Evolutionary conservation across 2,888 invertebrate species (phyloP), one percentile per base, ranked within the genome.

Genomic region (Muscina levida): DNA sequence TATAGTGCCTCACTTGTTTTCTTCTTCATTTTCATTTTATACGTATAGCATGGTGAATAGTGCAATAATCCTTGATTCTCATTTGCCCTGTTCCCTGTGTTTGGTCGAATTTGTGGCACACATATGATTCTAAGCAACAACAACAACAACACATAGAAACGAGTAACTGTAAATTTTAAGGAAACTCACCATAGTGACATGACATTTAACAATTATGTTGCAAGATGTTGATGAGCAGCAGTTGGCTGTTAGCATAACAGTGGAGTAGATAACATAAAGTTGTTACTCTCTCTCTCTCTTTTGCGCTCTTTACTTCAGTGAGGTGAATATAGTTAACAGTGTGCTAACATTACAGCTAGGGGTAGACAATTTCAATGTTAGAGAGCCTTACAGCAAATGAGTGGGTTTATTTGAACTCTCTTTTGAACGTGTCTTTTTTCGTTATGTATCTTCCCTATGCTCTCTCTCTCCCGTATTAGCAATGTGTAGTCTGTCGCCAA

Each of bases 41-140:
- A 24, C n/a, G 56, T 56, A 26, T 26, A 31, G 24, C n/a, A 19
- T 62, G 62, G 39, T 42, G 62, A 37, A 22, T 22, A 11, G 11
- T 17, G n/a, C 13, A 19, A 13, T 62, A 42, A 62, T 62, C 62
- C 62, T 62, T 62, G 62, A 42, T 62, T 62, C 22, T 39, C 62
- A 62, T 62, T 62, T 62, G 39, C 39, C 39, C 39, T 62, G 19
- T 62, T 39, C 39, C 42, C 13, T 19, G 42, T 2, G 31, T 31
- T 31, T 5, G 31, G 3, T 31, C 8, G 31, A 13, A 62, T 42
- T 62, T 62, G 62, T 62, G 22, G 31, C 3, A 59, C 59, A 31
- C 37, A 17, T 15, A 15, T 17, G 46, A 46, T 46, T n/a, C 2
- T 46, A 46, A 3, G 8, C 51, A 51, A 15, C 17, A 31, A 46